Conservation (phyloP, 2,797 vertebrate genomes). For the Cynopterus sphinx region DNA sequence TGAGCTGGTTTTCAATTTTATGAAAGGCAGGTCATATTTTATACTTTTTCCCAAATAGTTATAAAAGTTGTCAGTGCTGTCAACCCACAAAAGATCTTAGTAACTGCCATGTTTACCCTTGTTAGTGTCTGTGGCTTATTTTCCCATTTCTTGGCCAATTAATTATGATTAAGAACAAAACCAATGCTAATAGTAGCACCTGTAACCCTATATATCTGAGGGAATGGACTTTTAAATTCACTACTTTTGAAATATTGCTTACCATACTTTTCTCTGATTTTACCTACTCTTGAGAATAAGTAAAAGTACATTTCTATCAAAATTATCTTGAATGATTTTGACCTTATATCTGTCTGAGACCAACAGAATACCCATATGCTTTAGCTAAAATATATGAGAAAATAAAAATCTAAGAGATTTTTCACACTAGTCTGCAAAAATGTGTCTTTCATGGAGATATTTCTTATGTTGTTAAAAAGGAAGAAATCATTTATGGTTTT, state of each 20-base stretch:
- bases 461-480: not conserved
- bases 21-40: not conserved
- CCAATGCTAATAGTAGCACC: not conserved
- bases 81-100: not conserved
- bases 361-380: not conserved
- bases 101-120: not conserved
- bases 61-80: fast-evolving
- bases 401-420: not conserved
- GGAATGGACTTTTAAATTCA: not conserved
- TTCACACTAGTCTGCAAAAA: not conserved
- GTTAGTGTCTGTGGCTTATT: not conserved
- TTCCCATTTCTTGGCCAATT: not conserved
- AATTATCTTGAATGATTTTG: not conserved
- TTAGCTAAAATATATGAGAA: not conserved
- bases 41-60: not conserved
- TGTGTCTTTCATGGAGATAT: not conserved
- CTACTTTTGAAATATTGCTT: not conserved
- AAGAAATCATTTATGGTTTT: not conserved
- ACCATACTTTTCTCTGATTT: not conserved
- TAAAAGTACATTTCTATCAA: not conserved
- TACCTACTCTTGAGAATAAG: not conserved
- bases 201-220: not conserved
- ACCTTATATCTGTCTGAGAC: not conserved
- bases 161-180: not conserved
- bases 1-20: not conserved